phyloP scores from a whole-genome alignment of 2,797 vertebrate genomes.

The Falco berigora region DNA sequence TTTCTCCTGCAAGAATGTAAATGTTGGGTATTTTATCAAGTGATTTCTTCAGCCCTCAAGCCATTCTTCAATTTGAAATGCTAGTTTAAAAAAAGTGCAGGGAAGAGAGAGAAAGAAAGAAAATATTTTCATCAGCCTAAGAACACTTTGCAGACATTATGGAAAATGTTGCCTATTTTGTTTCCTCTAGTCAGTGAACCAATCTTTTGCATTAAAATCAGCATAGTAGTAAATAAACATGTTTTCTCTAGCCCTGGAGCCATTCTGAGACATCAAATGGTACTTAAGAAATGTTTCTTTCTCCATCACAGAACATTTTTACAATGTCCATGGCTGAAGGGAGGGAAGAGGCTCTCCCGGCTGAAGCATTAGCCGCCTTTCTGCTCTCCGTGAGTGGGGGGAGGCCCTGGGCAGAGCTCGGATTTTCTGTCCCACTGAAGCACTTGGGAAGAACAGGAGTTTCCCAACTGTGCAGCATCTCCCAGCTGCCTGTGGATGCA shows the following conservation, averaged over 20 bases:
- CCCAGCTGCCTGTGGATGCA: rapidly evolving
- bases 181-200: conserved; percentile 34
- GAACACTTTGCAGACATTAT: conserved; percentile 53
- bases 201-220: conserved; percentile 47
- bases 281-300: conserved; percentile 60
- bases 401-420: neutral
- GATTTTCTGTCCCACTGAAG: neutral
- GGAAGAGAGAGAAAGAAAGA: conserved; percentile 19
- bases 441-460: neutral
- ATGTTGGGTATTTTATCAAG: conserved; percentile 1
- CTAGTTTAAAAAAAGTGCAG: conserved; percentile 8
- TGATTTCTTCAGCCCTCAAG: conserved; percentile 29
- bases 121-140: conserved; percentile 35
- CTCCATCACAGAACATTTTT: conserved; percentile 28
- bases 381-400: neutral
- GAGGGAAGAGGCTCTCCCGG: neutral
- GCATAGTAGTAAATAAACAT: conserved; percentile 58
- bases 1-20: conserved; percentile 11
- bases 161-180: conserved; percentile 46
- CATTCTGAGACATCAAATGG: conserved; percentile 34
- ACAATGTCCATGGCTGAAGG: neutral
- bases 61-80: conserved; percentile 56
- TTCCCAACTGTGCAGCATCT: neutral
- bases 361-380: neutral
- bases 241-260: conserved; percentile 45